Evolutionary conservation across 1,140 invertebrate genomes (phyloP), one percentile per base, ranked within the genome.

Genomic region (Trachymyrmex cornetzi): DNA sequence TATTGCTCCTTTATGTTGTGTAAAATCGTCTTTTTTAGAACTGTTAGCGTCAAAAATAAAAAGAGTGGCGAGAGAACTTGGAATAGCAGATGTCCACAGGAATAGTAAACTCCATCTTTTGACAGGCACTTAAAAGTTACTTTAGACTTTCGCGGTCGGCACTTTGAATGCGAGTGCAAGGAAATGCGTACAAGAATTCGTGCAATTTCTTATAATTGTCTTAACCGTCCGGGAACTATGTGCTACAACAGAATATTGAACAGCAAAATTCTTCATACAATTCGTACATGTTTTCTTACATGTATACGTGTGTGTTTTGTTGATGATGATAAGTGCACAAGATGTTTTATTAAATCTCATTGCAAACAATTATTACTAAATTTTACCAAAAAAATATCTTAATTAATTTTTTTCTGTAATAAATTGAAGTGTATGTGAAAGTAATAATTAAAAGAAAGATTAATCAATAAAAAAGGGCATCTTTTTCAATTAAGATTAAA

Each of bases 111-210:
- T 84, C 80, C 0, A 38, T 38, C 59, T 82, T 84, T 75, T 82
- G 38, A 19, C n/a, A 48, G 38, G 34, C 69, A 84, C 69, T 84
- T 84, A 75, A 81, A 81, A 84, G 69, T 84, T 84, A 75, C 55
- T 84, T 57, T 61, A 14, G 75, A 24, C 34, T 81, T 57, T 71
- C 24, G 80, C 27, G 55, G 80, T 74, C 38, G 38, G 55, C 55
- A 48, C 55, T 59, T 84, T 75, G 38, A 84, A 63, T 61, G 38
- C 55, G n/a, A 34, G 69, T 61, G 44, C 6, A 48, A 48, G 80
- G 48, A 72, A 82, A 82, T 38, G 16, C 19, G 55, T 9, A 48
- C 30, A 11, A 48, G 24, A 75, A 84, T 61, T 84, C 44, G 22
- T 57, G 38, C 67, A 57, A 24, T 75, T 74, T 72, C 16, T 80